Evolutionary conservation across 64 coral and sea anemone genomes (phyloP).

Genomic region (Astreopora myriophthalma): DNA sequence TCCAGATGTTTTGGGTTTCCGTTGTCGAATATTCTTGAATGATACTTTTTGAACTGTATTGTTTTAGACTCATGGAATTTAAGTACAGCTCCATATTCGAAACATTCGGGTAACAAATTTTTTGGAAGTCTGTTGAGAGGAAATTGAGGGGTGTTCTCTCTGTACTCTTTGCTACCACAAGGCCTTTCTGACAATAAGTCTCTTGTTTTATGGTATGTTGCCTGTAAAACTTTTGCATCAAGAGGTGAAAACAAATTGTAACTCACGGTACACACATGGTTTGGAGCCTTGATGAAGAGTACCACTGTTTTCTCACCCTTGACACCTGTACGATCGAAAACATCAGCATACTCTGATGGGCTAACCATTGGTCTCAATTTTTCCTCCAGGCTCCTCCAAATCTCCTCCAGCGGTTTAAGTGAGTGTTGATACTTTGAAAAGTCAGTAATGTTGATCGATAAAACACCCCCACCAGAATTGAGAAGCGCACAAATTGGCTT

Average conservation of each 20-base stretch:
- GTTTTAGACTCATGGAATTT: background rate
- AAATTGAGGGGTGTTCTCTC: background rate
- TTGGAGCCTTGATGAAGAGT: background rate
- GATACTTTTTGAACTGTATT: background rate
- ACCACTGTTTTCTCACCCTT: background rate
- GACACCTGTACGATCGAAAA: background rate
- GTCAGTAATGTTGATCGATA: background rate
- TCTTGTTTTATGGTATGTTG: background rate
- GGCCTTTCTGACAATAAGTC: background rate
- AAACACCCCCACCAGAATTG: background rate
- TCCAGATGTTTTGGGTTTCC: background rate
- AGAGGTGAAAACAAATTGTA: background rate
- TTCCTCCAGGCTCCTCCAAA: background rate
- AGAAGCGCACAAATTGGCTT: background rate
- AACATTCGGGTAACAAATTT: background rate
- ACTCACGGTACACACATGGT: background rate
- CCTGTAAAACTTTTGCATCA: background rate
- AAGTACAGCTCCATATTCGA: background rate
- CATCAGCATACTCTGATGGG: background rate
- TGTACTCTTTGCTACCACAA: background rate
- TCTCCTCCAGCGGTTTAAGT: background rate
- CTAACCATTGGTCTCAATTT: background rate
- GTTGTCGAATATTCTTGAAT: background rate
- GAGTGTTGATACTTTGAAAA: fast-evolving
- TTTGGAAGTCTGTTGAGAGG: background rate